Evolutionary conservation across 1,140 invertebrate species (phyloP), one percentile per base, ranked within the genome.

Genomic region (Eriocheir sinensis): DNA sequence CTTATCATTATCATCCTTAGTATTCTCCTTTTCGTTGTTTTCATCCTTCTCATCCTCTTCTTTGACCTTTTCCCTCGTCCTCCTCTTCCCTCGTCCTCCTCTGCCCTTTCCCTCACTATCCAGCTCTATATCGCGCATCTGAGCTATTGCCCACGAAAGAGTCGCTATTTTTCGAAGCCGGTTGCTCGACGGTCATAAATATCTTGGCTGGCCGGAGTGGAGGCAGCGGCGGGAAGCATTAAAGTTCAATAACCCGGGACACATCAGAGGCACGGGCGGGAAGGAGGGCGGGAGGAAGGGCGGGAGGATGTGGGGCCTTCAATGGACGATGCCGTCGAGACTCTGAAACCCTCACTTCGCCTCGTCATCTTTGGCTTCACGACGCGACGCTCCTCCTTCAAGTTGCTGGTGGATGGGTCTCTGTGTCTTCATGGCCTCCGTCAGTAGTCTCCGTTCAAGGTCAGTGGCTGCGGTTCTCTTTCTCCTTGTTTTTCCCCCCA

Each of bases 161-260:
- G 9, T 89, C 44, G 32, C 32, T 15, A 53, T 27, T 53, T 44
- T 88, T 30, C 40, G 86, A 88, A 40, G n/a, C 40, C 40, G 27
- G 30, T 89, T 32, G 32, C 88, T 12, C n/a, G 53, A 53, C 3
- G 53, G 41, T 53, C 44, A 53, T 89, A 89, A 89, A 89, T 89
- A 53, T 53, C 44, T 32, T 15, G 30, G 3, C n/a, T 8, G 30
- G 38, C 27, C 9, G 12, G 32, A n/a, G 27, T 30, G 41, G 88
- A 53, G 88, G 53, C 88, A 89, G 3, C 41, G 44, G 32, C 27
- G 30, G 88, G 88, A 89, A 53, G 44, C 88, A 89, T 60, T 44
- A 89, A 89, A n/a, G 88, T 53, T 89, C 41, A 89, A 89, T 89
- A 53, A 53, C 88, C 88, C 88, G 88, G 21, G 34, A 89, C 60